Evolutionary conservation across 2,797 vertebrate species (phyloP).

Genomic region (Acanthis flammea): DNA sequence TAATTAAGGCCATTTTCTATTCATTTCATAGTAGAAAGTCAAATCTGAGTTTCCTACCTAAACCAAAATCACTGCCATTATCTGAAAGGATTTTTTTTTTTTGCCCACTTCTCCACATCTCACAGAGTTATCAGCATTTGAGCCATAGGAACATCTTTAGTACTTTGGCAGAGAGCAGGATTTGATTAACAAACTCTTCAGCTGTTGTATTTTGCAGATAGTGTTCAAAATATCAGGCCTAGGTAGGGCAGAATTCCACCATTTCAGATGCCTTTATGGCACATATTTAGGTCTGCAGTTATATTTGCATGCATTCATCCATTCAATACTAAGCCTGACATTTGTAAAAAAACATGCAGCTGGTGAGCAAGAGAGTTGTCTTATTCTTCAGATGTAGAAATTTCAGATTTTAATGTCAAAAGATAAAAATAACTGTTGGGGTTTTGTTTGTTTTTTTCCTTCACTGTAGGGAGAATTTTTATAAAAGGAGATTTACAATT

Average conservation of each 20-base stretch:
- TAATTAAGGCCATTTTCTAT: neutral
- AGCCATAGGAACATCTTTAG: neutral
- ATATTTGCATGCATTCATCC: neutral
- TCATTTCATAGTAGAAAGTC: neutral
- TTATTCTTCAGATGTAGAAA: neutral
- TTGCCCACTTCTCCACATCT: neutral
- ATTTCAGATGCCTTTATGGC: neutral
- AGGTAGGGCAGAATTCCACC: neutral
- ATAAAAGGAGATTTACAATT: neutral
- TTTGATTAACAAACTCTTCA: neutral
- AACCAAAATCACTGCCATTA: neutral
- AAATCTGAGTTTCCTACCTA: neutral
- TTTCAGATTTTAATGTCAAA: constrained; percentile 12
- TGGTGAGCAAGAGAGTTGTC: neutral
- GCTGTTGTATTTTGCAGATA: neutral
- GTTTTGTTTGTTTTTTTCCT: neutral
- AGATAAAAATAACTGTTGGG: neutral
- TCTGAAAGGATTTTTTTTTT: neutral
- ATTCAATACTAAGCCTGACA: neutral
- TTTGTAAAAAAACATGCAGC: neutral
- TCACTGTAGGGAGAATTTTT: neutral
- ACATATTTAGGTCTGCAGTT: neutral
- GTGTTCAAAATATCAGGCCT: neutral
- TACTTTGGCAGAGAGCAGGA: neutral
- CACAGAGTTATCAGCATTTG: neutral